Evolutionary conservation across 92 coral and sea anemone species (phyloP), one percentile per base, ranked within the genome.

Genomic region (Micromussa lordhowensis): DNA sequence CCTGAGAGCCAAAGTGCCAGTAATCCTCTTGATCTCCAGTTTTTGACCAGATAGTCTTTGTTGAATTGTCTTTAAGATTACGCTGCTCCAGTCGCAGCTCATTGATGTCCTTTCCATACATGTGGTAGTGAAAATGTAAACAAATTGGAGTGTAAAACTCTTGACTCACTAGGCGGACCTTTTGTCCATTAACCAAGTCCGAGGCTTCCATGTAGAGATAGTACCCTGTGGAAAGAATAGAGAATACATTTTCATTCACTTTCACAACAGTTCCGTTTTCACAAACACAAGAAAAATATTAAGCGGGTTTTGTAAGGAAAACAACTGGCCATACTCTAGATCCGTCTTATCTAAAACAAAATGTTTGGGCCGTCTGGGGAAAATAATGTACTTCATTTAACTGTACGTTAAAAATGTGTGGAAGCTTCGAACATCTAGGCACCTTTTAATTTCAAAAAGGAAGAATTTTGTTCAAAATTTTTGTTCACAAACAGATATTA

Each of bases 201-300:
- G 97, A 92, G 68, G 97, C 91, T 81, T 94, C 97, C 66, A 94
- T 88, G 78, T 90, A 91, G 73, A 93, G 55, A 35, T 88, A 94
- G 49, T 66, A 84, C 29, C 85, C 97, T 92, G 51, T n/a, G 34
- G 51, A 58, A 22, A 11, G 68, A 24, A 61, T 1, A 22, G 1
- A 24, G 24, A n/a, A 2, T 18, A 58, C 64, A 58, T 2, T 5
- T 58, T 58, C n/a, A 58, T 4, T 58, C 1, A 58, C 64, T 58
- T 58, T 13, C 24, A 3, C 57, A 57, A 57, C n/a, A 57, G 0
- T 57, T 24, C 29, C 29, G 30, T n/a, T n/a, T n/a, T 61, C 26
- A 61, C 51, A 44, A 7, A 44, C 51, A 44, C 12, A 44, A 44
- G 51, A 44, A 44, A 40, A 40, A 10, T 6, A 40, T 0, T 44